Evolutionary conservation across 1,140 invertebrate species (phyloP), one percentile per base, ranked within the genome.

Genomic region (Drosophila setifemur): DNA sequence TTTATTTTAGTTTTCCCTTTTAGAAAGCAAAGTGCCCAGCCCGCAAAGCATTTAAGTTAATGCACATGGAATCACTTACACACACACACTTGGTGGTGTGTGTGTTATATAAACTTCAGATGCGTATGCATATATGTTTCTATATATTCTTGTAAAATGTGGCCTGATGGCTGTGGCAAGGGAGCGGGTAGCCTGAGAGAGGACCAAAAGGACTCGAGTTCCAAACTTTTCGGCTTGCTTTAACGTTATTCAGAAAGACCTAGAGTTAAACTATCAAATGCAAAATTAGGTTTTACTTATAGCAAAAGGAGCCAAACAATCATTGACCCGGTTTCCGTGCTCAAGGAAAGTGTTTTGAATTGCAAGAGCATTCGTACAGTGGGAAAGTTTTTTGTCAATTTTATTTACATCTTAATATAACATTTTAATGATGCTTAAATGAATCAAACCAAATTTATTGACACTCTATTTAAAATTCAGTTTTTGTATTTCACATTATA

Each of bases 31-130:
- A 85, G 79, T 85, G 81, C 79, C 79, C 71, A 86, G 72, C 53
- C 79, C 79, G 83, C 79, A 85, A 79, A 85, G 79, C 79, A 85
- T 85, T 85, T 85, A 86, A 85, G 55, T 85, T 85, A 79, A 85
- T 85, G 79, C 81, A 85, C 74, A 78, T 74, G 81, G 75, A 44
- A 63, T 66, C 61, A 49, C 63, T 69, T 49, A 55, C 31, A 53
- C 33, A 60, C 16, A 42, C 7, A 29, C 18, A n/a, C n/a, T 37
- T n/a, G 31, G 31, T 33, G 21, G 5, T 23, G 31, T 12, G 16
- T 42, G 28, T 67, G 21, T 29, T 54, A 48, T 42, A 66, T 53
- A 49, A 53, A 42, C 50, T 47, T 57, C 57, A 74, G 67, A 63
- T 76, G 68, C 60, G 72, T 67, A 9, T 18, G 9, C 11, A 11